Evolutionary conservation across 2,113 vertebrate species (phyloP).

Genomic region (Perca fluviatilis): DNA sequence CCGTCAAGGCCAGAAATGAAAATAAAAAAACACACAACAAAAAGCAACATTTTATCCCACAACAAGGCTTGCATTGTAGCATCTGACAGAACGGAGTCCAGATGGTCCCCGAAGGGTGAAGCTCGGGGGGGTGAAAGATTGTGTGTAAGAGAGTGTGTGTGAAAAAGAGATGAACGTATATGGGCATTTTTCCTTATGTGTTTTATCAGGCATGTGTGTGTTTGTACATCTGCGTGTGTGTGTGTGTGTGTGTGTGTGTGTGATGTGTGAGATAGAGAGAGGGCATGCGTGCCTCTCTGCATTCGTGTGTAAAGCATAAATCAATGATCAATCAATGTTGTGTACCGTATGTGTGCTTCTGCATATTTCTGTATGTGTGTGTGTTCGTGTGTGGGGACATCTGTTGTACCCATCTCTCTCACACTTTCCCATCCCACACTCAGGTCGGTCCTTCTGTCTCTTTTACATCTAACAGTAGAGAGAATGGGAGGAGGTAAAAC

Average conservation of each 20-base stretch:
- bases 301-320: conserved; percentile 18
- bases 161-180: conserved; percentile 18
- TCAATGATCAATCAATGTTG: background rate
- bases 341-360: conserved; percentile 10
- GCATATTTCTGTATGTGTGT: conserved; percentile 12
- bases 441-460: conserved; percentile 61
- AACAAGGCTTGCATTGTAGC: conserved; percentile 56
- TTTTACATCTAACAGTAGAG: conserved; percentile 35
- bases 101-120: conserved; percentile 74
- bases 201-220: conserved; percentile 28
- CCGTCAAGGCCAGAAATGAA: conserved; percentile 17
- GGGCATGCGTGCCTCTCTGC: conserved; percentile 3
- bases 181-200: conserved; percentile 41
- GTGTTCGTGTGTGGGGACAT: conserved; percentile 53
- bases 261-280: background rate
- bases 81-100: conserved; percentile 67
- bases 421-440: conserved; percentile 54
- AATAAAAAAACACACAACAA: conserved; percentile 13
- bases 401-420: conserved; percentile 50
- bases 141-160: conserved; percentile 15
- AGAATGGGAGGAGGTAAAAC: conserved; percentile 39
- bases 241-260: conserved; percentile 2
- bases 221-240: conserved; percentile 16
- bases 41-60: conserved; percentile 59
- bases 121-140: conserved; percentile 47